Evolutionary conservation across 2,113 vertebrate species (phyloP).

Genomic region (Ancistrus triradiatus): DNA sequence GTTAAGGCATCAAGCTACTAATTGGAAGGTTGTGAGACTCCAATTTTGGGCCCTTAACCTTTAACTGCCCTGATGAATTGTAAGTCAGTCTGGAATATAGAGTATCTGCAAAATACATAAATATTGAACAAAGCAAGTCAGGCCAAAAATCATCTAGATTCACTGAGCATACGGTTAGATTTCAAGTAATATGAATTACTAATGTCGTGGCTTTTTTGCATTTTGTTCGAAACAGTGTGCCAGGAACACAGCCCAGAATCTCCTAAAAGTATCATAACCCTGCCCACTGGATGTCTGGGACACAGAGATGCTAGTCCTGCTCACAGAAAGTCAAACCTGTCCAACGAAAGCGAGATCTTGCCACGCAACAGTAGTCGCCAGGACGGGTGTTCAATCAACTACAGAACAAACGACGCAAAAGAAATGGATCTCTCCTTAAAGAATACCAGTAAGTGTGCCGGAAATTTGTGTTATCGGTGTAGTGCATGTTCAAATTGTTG

Average conservation of each 20-base stretch:
- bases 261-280: background rate
- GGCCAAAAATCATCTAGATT: no score
- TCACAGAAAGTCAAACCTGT: constrained; percentile 56
- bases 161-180: no score
- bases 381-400: constrained; percentile 54
- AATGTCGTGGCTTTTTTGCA: background rate
- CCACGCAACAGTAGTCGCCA: constrained; percentile 46
- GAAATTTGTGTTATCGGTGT: no score
- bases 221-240: constrained; percentile 8
- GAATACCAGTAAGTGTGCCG: constrained; percentile 65
- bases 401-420: constrained; percentile 66
- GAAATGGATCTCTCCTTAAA: constrained; percentile 58
- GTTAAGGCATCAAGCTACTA: no score
- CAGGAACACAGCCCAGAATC: constrained; percentile 26
- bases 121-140: no score
- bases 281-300: constrained; percentile 29
- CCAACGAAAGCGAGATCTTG: constrained; percentile 18
- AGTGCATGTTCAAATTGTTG: no score
- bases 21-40: no score
- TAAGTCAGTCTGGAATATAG: no score
- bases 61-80: no score
- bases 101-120: no score
- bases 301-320: constrained; percentile 42
- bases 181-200: no score
- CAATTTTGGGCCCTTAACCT: no score